Base-by-base conservation (phyloP, 2,888 invertebrate genomes). In the Sisyra terminalis region DNA sequence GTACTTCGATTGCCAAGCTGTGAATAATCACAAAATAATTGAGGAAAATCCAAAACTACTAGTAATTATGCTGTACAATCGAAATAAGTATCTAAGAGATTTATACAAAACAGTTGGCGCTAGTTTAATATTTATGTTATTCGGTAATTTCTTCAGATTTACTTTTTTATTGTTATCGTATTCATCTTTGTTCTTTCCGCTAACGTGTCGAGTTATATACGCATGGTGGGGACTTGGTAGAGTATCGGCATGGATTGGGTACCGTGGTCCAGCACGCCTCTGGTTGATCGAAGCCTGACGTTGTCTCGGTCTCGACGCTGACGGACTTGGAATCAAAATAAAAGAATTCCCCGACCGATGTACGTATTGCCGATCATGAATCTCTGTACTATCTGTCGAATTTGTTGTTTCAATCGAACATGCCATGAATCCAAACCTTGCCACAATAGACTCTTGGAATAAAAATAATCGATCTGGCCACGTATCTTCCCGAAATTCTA, bases 341-440 rank as follows among this genome's bases (percentile, higher is more conserved):
- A 97, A 97, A 73, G 94, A 88, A 55, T 93, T 93, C 1, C 96
- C 97, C 0, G 93, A 89, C 44, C 89, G 79, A 61, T 97, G 97
- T n/a, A 97, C 85, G 57, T 90, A 98, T 50, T 94, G 81, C 52
- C 84, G 83, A 55, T 86, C 84, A 40, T 68, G 67, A 44, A 64
- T 62, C 17, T 54, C 55, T 42, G 65, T 64, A n/a, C 51, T 51
- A 2, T 65, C 66, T 47, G 47, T 45, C 18, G 49, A 51, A 11
- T 50, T 49, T 14, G 51, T 52, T 40, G 63, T 63, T 56, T 87
- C 84, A 8, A 78, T 71, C 3, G 80, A 71, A 53, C 86, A 87
- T 30, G 81, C 78, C 53, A 94, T 73, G 59, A 97, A 97, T 2
- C 96, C 96, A 63, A 93, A 97, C 39, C 83, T 74, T 39, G 80